Percentiles rank a stretch among this genome's conserved stretches.
phyloP scores from a whole-genome alignment of 2,113 vertebrate species.

The Rhipidura dahli region DNA sequence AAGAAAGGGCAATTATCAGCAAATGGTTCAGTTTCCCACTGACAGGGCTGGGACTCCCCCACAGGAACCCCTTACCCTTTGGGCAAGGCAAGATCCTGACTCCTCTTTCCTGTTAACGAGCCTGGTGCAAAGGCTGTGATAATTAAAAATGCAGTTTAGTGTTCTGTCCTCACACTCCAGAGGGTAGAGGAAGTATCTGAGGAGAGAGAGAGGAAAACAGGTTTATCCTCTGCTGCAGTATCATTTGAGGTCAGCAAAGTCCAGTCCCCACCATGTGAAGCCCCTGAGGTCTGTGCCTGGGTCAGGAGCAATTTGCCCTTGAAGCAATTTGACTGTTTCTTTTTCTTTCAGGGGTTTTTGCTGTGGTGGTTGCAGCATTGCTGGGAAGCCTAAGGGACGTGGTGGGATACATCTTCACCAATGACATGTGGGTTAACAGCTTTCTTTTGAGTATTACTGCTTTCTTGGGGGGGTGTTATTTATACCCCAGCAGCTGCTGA shows the following conservation, averaged over 20 bases:
- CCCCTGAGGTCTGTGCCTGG: background rate
- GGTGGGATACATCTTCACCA: slow-evolving; percentile 83
- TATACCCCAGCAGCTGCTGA: background rate
- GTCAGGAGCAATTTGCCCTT: background rate
- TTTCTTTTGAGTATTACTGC: background rate
- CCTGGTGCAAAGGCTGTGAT: background rate
- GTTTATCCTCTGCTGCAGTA: background rate
- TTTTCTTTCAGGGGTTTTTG: slow-evolving; percentile 67
- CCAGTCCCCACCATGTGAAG: background rate
- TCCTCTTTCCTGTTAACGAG: background rate
- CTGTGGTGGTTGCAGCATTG: slow-evolving; percentile 70
- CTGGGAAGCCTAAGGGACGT: slow-evolving; percentile 75
- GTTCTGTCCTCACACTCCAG: background rate
- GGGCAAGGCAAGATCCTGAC: background rate
- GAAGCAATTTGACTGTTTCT: background rate
- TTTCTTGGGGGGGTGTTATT: background rate
- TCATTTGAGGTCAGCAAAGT: background rate
- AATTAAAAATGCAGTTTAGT: background rate
- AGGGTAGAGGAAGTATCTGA: background rate
- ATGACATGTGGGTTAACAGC: slow-evolving; percentile 77
- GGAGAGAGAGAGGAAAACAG: background rate
- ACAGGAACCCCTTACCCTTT: background rate
- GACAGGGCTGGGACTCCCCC: background rate
- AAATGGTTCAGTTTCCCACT: background rate
- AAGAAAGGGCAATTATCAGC: background rate